Evolutionary conservation across 2,113 vertebrate species (phyloP), one percentile per base, ranked within the genome.

Genomic region (Felis chaus): DNA sequence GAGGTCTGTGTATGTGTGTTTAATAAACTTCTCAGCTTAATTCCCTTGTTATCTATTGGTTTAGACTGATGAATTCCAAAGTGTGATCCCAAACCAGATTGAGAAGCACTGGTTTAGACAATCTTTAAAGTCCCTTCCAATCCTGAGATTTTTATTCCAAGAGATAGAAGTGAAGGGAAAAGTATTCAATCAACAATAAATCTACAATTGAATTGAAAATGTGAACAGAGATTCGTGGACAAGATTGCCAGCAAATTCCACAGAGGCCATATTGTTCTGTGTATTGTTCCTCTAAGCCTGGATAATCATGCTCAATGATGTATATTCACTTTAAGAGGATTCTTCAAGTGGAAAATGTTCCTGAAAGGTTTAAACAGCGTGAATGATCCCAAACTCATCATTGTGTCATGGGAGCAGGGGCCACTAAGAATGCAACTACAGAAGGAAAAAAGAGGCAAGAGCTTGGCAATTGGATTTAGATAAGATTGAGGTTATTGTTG

Each of bases 341-440:
- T 98, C 96, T 97, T 97, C 96, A 98, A 91, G 97, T 98, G 97
- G 95, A 98, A 98, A 98, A 98, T 78, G 18, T 97, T 98, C 97
- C 97, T 98, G 98, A 98, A 98, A 97, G 57, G 73, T 98, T 98
- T 98, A 98, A 98, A 98, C 69, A 97, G 82, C 0, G 9, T 96
- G 97, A 98, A 98, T 94, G 97, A 98, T 98, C 88, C 94, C 96
- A 98, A 98, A 98, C 81, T 97, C 95, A 95, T 97, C 94, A 92
- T 27, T 0, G 5, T 89, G 90, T 93, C 86, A 79, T 71, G 94
- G 92, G 92, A 98, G 83, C 3, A 8, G 5, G 57, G 27, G 13
- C n/a, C 92, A 97, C 81, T 81, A 57, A 96, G 84, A 98, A 97
- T 97, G 21, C 33, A 96, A 63, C 4, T 86, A 71, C 4, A 63